phyloP scores from a whole-genome alignment of 2,888 invertebrate species.

The Biston stratarius region DNA sequence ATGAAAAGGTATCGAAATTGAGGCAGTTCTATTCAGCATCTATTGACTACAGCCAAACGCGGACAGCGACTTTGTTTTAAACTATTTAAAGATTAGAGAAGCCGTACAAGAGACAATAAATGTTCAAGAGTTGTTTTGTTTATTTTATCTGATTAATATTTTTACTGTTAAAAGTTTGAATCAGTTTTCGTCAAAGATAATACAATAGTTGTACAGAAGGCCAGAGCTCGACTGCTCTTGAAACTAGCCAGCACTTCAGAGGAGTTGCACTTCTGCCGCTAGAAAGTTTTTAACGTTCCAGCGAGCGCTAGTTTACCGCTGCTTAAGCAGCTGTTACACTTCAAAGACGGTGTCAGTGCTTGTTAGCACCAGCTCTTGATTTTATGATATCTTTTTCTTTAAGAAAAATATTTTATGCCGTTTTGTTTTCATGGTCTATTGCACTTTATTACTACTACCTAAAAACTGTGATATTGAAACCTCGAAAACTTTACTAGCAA shows the following conservation, averaged over 20 bases:
- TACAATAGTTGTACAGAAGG: constrained; percentile 4
- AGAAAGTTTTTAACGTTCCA: constrained; percentile 9
- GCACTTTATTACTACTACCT: no score
- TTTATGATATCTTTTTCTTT: neutral
- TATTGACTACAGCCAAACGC: no score
- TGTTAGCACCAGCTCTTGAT: neutral
- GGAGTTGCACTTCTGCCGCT: constrained; percentile 9
- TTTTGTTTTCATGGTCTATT: no score
- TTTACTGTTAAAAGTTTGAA: neutral
- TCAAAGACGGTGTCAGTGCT: neutral
- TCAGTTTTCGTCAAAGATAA: neutral
- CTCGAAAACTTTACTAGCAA: no score
- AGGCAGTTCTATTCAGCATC: neutral
- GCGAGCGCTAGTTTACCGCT: constrained; percentile 3
- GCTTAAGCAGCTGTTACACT: constrained; percentile 9
- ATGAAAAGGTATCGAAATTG: neutral
- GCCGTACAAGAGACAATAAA: no score
- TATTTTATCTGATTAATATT: no score
- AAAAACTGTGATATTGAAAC: no score
- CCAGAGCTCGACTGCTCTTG: neutral
- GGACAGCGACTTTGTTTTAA: no score
- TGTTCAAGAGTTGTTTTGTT: no score
- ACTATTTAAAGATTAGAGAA: no score
- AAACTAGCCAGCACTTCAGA: constrained; percentile 15
- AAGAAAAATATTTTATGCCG: neutral